A percentile compares a stretch with the other conserved stretches of the same genome.
Evolutionary conservation across 2,797 vertebrate genomes (phyloP).

Genomic region (Tenualosa thibaudeaui): DNA sequence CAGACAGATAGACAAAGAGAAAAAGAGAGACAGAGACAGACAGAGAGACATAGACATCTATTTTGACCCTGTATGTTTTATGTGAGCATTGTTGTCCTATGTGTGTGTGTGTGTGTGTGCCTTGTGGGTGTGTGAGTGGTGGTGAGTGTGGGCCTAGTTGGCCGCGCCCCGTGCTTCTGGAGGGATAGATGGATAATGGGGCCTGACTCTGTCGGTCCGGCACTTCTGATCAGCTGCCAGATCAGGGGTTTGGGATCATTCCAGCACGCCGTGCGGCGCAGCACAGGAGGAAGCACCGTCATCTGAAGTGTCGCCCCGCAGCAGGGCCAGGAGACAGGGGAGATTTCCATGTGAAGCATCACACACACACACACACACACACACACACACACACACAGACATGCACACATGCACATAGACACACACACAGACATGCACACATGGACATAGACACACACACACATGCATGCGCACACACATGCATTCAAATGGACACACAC

Average conservation of each 20-base stretch:
- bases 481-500: conserved; percentile 69
- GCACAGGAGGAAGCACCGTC: conserved; percentile 85
- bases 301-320: conserved; percentile 90
- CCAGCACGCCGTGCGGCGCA: conserved; percentile 85
- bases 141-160: background rate
- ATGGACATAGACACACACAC: background rate
- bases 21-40: background rate
- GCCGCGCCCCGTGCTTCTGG: background rate
- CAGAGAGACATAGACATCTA: background rate
- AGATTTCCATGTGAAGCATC: conserved; percentile 1
- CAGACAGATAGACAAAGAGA: background rate
- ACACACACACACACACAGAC: too few relatives aligned
- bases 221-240: conserved; percentile 90
- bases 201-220: conserved; percentile 69
- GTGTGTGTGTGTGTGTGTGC: background rate
- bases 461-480: background rate
- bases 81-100: conserved; percentile 34
- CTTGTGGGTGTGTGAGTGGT: background rate
- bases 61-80: conserved; percentile 14
- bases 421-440: too few relatives aligned
- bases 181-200: conserved; percentile 78
- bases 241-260: conserved; percentile 86
- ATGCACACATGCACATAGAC: background rate
- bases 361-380: background rate
- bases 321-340: conserved; percentile 71